phyloP scores from a whole-genome alignment of 2,113 vertebrate species.

The Rafetus swinhoei region DNA sequence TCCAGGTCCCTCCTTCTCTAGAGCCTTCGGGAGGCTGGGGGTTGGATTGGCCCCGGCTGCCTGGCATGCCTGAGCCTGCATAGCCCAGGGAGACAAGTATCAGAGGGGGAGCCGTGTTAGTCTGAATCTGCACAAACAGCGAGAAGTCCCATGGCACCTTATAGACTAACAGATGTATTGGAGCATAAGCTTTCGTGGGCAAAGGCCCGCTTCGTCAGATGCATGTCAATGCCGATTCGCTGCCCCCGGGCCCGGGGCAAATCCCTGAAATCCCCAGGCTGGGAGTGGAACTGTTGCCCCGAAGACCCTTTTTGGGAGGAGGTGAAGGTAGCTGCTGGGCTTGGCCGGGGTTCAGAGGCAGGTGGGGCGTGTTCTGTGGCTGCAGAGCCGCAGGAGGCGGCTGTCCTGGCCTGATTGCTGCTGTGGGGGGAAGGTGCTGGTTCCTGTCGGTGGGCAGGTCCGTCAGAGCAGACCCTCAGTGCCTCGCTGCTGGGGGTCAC shows the following conservation, averaged over 20 bases:
- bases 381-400: background rate
- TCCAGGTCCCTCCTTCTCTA: background rate
- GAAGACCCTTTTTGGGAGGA: background rate
- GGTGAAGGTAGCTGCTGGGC: background rate
- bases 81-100: no score
- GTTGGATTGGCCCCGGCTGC: background rate
- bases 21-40: background rate
- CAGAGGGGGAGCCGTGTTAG: no score
- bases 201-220: no score
- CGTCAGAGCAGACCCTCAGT: background rate
- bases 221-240: no score
- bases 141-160: no score
- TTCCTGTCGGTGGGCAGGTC: background rate
- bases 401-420: accelerated
- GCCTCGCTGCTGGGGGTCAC: conserved; percentile 16
- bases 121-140: no score
- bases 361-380: background rate
- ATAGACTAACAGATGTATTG: no score
- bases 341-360: background rate
- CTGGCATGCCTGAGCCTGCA: background rate
- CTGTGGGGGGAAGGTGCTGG: background rate
- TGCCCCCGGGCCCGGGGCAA: background rate
- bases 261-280: background rate
- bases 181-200: no score
- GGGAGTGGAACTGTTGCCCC: accelerated